phyloP scores from a whole-genome alignment of 2,113 vertebrate species.

The human (Homo sapiens) region DNA sequence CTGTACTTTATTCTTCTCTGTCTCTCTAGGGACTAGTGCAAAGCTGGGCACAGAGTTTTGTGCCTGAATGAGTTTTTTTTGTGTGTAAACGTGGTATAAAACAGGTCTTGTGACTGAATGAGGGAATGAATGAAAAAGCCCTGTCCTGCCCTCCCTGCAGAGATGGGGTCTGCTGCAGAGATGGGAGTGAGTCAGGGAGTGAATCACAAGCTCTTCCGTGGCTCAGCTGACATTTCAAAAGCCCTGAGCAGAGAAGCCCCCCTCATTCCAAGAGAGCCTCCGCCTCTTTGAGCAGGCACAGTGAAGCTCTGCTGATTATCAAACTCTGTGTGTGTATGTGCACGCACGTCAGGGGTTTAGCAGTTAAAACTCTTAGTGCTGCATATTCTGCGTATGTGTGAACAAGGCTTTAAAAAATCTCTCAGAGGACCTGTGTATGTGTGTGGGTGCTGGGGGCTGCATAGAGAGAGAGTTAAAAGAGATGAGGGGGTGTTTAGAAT shows the following conservation, averaged over 20 bases:
- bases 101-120: constrained; percentile 45
- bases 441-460: background rate
- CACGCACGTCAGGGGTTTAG: background rate
- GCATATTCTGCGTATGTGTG: background rate
- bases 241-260: background rate
- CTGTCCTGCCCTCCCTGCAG: background rate
- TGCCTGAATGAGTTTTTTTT: background rate
- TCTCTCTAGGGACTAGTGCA: background rate
- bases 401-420: background rate
- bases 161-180: constrained; percentile 6
- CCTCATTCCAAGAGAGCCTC: background rate
- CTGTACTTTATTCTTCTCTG: background rate
- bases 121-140: constrained; percentile 36
- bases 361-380: background rate
- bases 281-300: background rate
- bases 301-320: background rate
- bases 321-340: background rate
- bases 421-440: background rate
- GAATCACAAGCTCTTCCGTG: constrained; percentile 50
- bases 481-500: background rate
- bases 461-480: background rate
- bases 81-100: background rate
- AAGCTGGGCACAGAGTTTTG: background rate
- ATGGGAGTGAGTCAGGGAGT: constrained; percentile 48
- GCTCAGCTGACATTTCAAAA: constrained; percentile 45